These are phyloP conservation scores for Gadus macrocephalus DNA, from an alignment of 2,113 vertebrate genomes.

Conservation along the genomic window DNA sequence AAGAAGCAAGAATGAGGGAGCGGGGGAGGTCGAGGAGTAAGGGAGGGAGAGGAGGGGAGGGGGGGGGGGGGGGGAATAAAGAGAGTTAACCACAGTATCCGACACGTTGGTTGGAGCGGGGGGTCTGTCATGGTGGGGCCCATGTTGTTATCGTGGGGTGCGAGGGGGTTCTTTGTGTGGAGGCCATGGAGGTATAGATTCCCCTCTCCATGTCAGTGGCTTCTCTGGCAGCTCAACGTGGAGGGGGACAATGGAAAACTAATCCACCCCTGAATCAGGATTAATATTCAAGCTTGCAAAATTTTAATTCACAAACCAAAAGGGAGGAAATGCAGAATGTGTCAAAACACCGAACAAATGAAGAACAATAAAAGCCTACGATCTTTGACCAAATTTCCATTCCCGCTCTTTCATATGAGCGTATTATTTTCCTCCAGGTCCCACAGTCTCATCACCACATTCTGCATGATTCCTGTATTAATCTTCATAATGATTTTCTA, in stretches of 20 bases:
- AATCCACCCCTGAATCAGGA: constrained; percentile 75
- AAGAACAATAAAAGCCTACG: constrained; percentile 58
- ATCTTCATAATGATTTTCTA: constrained; percentile 77
- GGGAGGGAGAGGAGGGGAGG: constrained; percentile 31
- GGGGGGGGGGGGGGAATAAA: constrained; percentile 16
- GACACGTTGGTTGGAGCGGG: constrained; percentile 40
- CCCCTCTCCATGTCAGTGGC: constrained; percentile 70
- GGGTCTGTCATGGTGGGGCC: constrained; percentile 59
- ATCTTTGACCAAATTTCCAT: constrained; percentile 62
- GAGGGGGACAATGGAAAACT: constrained; percentile 72
- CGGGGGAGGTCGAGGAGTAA: neutral
- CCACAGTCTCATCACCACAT: constrained; percentile 56
- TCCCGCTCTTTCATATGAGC: constrained; percentile 52
- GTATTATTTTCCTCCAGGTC: constrained; percentile 53
- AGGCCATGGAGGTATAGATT: constrained; percentile 70
- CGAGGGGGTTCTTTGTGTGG: constrained; percentile 68
- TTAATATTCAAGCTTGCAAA: constrained; percentile 75
- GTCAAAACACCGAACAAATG: constrained; percentile 58
- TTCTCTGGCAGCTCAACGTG: constrained; percentile 70
- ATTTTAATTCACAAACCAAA: constrained; percentile 74
- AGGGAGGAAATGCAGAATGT: constrained; percentile 70
- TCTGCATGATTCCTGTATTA: constrained; percentile 67
- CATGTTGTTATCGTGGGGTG: constrained; percentile 75
- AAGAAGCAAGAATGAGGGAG: constrained; percentile 28
- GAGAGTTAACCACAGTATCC: constrained; percentile 46